Evolutionary conservation across 1,140 invertebrate genomes (phyloP).

Genomic region (Euglossa dilemma): DNA sequence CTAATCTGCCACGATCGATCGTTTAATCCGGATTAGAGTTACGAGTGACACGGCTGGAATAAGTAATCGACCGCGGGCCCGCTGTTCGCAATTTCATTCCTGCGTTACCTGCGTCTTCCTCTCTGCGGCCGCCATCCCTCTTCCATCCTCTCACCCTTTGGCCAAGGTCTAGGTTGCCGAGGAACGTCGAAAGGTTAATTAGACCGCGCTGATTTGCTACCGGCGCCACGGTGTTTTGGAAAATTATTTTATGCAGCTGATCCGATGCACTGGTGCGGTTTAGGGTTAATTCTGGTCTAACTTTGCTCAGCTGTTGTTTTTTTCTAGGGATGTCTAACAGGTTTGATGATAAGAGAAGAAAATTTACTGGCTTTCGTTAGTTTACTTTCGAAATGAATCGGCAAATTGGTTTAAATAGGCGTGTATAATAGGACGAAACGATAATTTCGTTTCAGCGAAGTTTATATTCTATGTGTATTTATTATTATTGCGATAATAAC

Average conservation of each 20-base stretch:
- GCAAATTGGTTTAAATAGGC: too few species aligned
- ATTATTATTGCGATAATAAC: neutral
- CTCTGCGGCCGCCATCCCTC: constrained; percentile 15
- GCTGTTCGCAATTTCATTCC: constrained; percentile 67
- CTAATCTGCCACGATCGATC: constrained; percentile 69
- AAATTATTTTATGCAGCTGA: neutral
- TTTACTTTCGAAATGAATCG: too few species aligned
- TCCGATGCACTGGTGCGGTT: too few species aligned
- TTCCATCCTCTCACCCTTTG: neutral
- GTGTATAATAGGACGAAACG: too few species aligned
- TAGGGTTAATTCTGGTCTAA: too few species aligned
- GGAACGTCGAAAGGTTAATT: constrained; percentile 63
- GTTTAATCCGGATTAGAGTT: constrained; percentile 72
- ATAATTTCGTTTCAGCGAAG: too few species aligned
- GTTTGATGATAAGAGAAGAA: too few species aligned
- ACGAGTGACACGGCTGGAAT: constrained; percentile 67
- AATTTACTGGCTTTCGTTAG: too few species aligned
- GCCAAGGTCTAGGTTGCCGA: neutral
- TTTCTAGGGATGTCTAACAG: too few species aligned
- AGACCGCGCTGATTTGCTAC: constrained; percentile 42
- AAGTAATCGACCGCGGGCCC: constrained; percentile 63
- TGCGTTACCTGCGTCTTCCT: constrained; percentile 58
- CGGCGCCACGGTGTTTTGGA: neutral
- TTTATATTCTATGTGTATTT: too few species aligned
- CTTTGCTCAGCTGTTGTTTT: too few species aligned